phyloP scores from a whole-genome alignment of 1,140 invertebrate genomes.

The Mylabris phalerata region DNA sequence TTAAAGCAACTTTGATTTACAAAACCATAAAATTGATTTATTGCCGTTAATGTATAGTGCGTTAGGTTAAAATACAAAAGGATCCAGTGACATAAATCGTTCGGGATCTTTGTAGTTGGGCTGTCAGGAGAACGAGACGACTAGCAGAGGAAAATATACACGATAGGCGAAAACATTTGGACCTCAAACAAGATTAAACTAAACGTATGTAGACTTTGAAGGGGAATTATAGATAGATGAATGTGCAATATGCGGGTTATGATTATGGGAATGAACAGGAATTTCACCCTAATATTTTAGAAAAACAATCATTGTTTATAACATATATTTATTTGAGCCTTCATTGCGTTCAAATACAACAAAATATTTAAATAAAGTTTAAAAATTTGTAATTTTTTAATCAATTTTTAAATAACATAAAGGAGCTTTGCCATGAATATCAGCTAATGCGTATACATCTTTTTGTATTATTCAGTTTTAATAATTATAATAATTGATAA shows the following conservation, averaged over 20 bases:
- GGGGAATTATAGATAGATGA: too few species aligned
- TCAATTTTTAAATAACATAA: constrained; percentile 35
- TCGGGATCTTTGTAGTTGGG: constrained; percentile 38
- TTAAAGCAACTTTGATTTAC: constrained; percentile 42
- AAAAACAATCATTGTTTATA: constrained; percentile 28
- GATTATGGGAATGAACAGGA: too few species aligned
- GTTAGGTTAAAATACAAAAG: constrained; percentile 43
- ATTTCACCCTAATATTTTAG: background rate
- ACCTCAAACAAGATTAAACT: too few species aligned
- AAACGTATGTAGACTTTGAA: too few species aligned
- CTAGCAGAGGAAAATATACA: too few species aligned
- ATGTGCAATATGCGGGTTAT: too few species aligned
- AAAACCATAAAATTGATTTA: constrained; percentile 46
- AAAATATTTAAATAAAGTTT: constrained; percentile 44
- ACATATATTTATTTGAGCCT: constrained; percentile 46
- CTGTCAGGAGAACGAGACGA: constrained; percentile 29
- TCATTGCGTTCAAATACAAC: constrained; percentile 45
- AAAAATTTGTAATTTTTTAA: constrained; percentile 22
- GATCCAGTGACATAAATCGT: constrained; percentile 43
- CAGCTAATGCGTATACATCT: constrained; percentile 44
- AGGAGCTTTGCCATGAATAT: constrained; percentile 43
- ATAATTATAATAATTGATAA: constrained; percentile 41
- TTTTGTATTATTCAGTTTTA: constrained; percentile 41
- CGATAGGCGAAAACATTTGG: too few species aligned
- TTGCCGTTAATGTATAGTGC: constrained; percentile 42